Evolutionary conservation across 2,113 vertebrate genomes (phyloP), one percentile per base, ranked within the genome.

Genomic region (Herpailurus yagouaroundi): DNA sequence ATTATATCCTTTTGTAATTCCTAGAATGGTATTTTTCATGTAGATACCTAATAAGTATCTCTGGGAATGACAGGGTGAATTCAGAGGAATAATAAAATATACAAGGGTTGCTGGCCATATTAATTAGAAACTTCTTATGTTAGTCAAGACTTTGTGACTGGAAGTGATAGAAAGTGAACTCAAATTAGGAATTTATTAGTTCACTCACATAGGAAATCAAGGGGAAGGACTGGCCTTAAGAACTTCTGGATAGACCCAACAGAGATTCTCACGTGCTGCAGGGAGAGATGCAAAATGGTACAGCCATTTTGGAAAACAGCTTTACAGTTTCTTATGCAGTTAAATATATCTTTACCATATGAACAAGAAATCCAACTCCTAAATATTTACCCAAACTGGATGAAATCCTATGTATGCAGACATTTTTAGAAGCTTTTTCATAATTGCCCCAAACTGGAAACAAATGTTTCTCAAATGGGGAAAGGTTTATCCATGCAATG

Each of bases 41-140:
- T 15, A 77, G 50, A 23, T 71, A 29, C 48, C 36, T 6, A 45
- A 45, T 12, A 82, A 38, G 14, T 94, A 25, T 55, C n/a, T 6
- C 25, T 74, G 71, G 23, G 64, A 93, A 52, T 80, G 71, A 63
- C 31, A 84, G 68, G 41, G 16, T 89, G 25, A 79, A 83, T n/a
- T 10, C 25, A 90, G 38, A 95, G 21, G 68, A 95, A 74, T 21
- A 92, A 57, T 13, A 87, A 64, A 84, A 91, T 95, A 74, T 82
- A 41, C 7, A 76, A 7, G 27, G 14, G 25, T 76, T 52, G 25
- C 38, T 41, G 3, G 36, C 13, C 82, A 55, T 66, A 50, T 66
- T 89, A 85, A 33, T 36, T 74, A 79, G 23, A 84, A 91, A 82
- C 16, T 84, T 93, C 48, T 76, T 95, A 10, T 55, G 21, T 50